These are phyloP conservation scores for Platanista minor DNA, from an alignment of 2,113 vertebrate species.

Conservation along the genomic window DNA sequence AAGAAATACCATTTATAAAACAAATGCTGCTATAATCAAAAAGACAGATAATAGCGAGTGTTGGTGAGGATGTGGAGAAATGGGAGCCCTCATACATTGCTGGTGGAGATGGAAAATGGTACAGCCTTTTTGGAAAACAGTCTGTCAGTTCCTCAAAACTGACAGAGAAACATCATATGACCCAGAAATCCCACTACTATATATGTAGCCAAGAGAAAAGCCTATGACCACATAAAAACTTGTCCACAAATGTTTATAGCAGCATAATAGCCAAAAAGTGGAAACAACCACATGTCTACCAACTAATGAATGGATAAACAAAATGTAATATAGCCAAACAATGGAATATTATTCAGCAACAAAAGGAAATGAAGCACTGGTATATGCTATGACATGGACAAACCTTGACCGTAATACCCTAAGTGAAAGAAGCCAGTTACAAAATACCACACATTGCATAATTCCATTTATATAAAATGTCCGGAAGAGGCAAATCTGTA, in stretches of 20 bases:
- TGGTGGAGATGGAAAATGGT: neutral
- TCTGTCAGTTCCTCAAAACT: neutral
- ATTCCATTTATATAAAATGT: neutral
- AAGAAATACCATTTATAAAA: neutral
- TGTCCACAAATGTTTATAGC: neutral
- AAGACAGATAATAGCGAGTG: neutral
- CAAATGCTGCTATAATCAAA: neutral
- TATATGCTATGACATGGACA: neutral
- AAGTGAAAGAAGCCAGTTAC: neutral
- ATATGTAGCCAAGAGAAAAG: neutral
- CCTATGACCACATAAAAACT: neutral
- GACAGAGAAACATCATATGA: neutral
- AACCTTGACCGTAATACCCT: neutral
- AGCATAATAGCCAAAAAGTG: neutral
- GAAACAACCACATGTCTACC: neutral
- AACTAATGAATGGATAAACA: neutral
- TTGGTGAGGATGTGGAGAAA: neutral
- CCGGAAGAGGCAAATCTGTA: neutral
- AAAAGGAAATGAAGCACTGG: neutral
- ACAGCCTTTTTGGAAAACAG: neutral
- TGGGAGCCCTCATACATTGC: neutral
- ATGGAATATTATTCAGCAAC: neutral
- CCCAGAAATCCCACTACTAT: neutral
- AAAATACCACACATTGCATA: neutral
- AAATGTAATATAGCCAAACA: neutral